Base-by-base conservation (phyloP, 2,797 vertebrate genomes). In the Siniperca obscura region DNA sequence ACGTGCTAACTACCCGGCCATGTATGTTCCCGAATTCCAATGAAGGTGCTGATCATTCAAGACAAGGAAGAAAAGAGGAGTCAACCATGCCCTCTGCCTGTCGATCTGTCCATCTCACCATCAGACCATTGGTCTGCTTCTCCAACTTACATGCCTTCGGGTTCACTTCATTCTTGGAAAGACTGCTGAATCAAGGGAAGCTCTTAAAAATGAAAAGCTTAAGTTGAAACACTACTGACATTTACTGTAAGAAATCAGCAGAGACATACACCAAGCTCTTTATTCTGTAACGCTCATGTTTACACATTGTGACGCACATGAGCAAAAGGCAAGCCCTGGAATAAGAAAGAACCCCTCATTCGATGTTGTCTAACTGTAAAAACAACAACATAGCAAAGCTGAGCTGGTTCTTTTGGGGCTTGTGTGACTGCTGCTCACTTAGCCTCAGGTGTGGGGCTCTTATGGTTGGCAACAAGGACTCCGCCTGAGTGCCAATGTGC, bases 1-100 rank as follows among this genome's bases (percentile, higher is more conserved):
- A 96, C 94, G 91, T 92, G 92, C 91, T 95, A 95, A 95, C 94
- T 92, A 95, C 83, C 86, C 89, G 61, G 77, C 90, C 64, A 87
- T 25, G 86, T 78, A 90, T 70, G 89, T 87, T 89, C 90, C 76
- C 76, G 95, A 95, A 96, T 96, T 91, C 88, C 91, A 96, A 95
- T 95, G 92, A 95, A 94, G 86, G 86, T 78, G 87, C 83, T 83
- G 87, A 94, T 94, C 87, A 87, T 82, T 91, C 62, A 82, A 85
- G 82, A 92, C 80, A 79, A 87, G 82, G 78, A 78, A 90, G 87
- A 87, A 89, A 79, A 74, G 83, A 86, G 76, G 86, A 85, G 85
- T 88, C 82, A 74, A 82, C 76, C 36, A 3, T 78, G 78, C 74
- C 78, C 79, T 87, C 78, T 66, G 84, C 55, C 71, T 61, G 42